These are phyloP conservation scores for Proterorhinus semilunaris DNA, from an alignment of 2,113 vertebrate species.

Conservation along the genomic window DNA sequence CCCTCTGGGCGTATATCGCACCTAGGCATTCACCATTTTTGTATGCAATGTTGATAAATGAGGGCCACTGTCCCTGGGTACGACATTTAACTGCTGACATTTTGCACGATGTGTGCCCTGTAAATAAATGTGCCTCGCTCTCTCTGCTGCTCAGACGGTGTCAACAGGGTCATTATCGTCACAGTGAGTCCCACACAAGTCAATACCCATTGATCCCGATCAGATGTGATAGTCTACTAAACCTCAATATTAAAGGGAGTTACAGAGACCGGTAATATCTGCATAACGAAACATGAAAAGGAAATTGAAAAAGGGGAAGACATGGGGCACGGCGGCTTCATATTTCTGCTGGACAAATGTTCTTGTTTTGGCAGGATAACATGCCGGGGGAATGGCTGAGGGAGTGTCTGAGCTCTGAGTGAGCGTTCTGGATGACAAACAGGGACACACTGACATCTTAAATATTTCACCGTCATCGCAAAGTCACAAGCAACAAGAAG, in stretches of 20 bases:
- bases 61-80: too few species aligned
- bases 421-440: conserved; percentile 35
- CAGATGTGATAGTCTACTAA: not conserved
- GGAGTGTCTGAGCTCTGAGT: conserved; percentile 13
- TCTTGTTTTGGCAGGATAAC: conserved; percentile 7
- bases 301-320: not conserved
- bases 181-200: not conserved
- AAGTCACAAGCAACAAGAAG: conserved; percentile 17
- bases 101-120: too few species aligned
- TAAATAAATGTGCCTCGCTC: too few species aligned
- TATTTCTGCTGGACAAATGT: conserved; percentile 17
- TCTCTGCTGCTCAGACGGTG: not conserved
- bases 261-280: not conserved
- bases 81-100: too few species aligned
- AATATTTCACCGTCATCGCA: conserved; percentile 36
- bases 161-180: not conserved
- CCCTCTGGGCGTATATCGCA: too few species aligned
- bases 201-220: not conserved
- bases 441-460: conserved; percentile 34
- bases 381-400: conserved; percentile 2
- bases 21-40: too few species aligned
- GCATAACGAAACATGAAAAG: not conserved
- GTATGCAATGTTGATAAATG: too few species aligned
- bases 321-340: conserved; percentile 5
- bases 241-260: not conserved